Evolutionary conservation across 2,797 vertebrate species (phyloP).

Genomic region (Trematomus bernacchii): DNA sequence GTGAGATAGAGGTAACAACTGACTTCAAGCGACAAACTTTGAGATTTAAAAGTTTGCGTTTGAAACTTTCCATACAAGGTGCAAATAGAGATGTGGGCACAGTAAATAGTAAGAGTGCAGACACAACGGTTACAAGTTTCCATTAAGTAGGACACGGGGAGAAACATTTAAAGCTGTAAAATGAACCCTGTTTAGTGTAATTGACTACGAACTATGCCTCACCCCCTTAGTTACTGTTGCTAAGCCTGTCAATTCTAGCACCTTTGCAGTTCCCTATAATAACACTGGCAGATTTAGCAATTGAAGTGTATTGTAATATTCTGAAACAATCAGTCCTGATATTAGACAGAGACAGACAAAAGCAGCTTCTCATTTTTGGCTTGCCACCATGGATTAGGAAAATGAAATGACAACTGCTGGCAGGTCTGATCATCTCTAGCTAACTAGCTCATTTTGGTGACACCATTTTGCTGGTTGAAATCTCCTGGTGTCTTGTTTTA

Average conservation of each 20-base stretch:
- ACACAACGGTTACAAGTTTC: conserved; percentile 27
- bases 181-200: conserved; percentile 10
- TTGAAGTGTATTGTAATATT: too few relatives aligned
- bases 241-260: neutral
- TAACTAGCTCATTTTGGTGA: neutral
- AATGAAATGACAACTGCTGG: neutral
- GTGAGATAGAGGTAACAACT: conserved; percentile 68
- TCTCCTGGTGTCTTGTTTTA: neutral
- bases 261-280: neutral
- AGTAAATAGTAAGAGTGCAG: conserved; percentile 32
- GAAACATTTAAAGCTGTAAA: conserved; percentile 10
- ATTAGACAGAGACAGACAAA: neutral
- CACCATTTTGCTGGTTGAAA: conserved; percentile 2
- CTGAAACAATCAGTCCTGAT: neutral
- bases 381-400: neutral
- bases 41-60: conserved; percentile 66
- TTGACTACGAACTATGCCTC: neutral
- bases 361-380: neutral
- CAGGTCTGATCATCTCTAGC: conserved; percentile 11
- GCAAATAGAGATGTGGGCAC: conserved; percentile 40
- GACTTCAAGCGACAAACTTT: conserved; percentile 75
- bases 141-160: conserved; percentile 50
- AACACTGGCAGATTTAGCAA: neutral
- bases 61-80: conserved; percentile 59
- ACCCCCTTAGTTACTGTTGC: neutral